phyloP scores from a whole-genome alignment of 2,113 vertebrate genomes.

The Antechinus flavipes region DNA sequence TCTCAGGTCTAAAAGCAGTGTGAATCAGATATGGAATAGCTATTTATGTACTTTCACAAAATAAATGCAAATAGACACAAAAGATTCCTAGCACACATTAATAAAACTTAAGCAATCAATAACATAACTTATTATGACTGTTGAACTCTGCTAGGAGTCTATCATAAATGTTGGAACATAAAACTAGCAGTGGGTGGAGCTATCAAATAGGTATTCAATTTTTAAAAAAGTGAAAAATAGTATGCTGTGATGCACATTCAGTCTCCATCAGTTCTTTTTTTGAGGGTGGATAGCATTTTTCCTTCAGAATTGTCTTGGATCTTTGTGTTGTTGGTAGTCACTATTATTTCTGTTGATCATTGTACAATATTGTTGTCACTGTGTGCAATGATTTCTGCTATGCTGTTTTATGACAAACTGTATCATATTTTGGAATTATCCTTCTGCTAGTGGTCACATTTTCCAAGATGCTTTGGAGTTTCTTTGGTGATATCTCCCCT shows the following conservation, averaged over 20 bases:
- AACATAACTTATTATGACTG: too few relatives aligned
- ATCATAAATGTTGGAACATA: too few relatives aligned
- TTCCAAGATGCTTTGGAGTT: neutral
- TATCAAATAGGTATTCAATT: too few relatives aligned
- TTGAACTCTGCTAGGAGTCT: too few relatives aligned
- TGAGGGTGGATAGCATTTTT: neutral
- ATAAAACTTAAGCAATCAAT: too few relatives aligned
- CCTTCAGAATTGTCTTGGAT: neutral
- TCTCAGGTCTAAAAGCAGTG: too few relatives aligned
- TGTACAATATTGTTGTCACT: neutral
- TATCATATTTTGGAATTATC: neutral
- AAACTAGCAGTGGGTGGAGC: too few relatives aligned
- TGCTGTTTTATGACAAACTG: neutral
- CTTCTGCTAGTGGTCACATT: neutral
- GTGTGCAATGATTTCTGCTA: neutral
- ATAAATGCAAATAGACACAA: too few relatives aligned
- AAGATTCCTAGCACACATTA: too few relatives aligned
- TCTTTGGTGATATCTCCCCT: neutral
- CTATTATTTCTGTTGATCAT: neutral
- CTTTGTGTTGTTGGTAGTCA: neutral
- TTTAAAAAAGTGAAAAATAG: neutral
- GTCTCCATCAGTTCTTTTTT: neutral
- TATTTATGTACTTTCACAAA: too few relatives aligned
- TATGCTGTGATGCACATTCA: neutral
- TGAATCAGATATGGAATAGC: too few relatives aligned